Conservation (phyloP, 2,113 vertebrate genomes). For the Trinectes maculatus region DNA sequence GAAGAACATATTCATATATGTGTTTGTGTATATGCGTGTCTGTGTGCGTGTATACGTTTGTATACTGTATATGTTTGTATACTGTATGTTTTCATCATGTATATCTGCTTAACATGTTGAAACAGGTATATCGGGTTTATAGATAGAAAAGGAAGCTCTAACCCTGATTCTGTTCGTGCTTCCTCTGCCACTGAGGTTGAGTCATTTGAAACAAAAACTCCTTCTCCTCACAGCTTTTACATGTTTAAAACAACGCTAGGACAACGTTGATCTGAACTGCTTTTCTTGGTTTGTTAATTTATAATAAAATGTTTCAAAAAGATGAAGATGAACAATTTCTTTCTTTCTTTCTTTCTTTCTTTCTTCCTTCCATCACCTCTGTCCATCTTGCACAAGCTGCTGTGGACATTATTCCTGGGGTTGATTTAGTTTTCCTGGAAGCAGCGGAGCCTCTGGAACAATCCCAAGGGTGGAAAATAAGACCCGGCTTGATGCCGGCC, state of each 20-base stretch:
- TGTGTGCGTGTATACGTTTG: too few relatives aligned
- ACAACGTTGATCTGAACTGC: constrained; percentile 56
- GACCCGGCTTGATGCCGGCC: constrained; percentile 42
- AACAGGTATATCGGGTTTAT: too few relatives aligned
- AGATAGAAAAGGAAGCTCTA: constrained; percentile 1
- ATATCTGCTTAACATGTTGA: neutral
- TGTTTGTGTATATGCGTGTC: neutral
- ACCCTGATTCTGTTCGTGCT: neutral
- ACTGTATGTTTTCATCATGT: constrained; percentile 10
- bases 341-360: neutral
- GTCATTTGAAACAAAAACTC: constrained; percentile 1
- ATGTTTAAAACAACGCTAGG: too few relatives aligned
- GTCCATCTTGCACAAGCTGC: constrained; percentile 18
- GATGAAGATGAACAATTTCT: neutral
- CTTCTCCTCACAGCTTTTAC: neutral
- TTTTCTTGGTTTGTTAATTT: constrained; percentile 53
- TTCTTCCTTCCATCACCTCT: neutral
- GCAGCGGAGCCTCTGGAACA: constrained; percentile 48
- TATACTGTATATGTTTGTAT: constrained; percentile 6
- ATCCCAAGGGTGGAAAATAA: constrained; percentile 58
- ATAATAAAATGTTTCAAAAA: constrained; percentile 59
- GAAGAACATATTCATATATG: neutral
- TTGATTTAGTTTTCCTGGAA: constrained; percentile 70
- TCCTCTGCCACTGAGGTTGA: neutral
- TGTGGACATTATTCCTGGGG: constrained; percentile 43